Evolutionary conservation across 2,113 vertebrate genomes (phyloP), one percentile per base, ranked within the genome.

Genomic region (Lepisosteus oculatus): DNA sequence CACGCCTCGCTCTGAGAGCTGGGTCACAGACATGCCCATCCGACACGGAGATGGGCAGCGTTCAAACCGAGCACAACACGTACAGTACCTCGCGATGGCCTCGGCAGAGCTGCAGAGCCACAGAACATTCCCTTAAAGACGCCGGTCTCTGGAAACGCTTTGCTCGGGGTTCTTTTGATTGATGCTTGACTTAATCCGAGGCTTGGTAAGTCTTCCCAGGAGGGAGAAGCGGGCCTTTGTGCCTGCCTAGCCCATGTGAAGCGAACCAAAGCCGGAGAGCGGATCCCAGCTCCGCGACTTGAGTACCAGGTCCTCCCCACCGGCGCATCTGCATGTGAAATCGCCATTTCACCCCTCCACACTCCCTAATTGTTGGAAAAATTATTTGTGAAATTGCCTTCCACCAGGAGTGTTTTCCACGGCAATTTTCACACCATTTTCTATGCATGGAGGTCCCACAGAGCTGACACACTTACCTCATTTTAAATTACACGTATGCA

Each of bases 361-460:
- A 93, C 92, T 94, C 89, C 92, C 91, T 95, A 96, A 96, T 95
- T 96, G 95, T 94, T 93, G 87, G 90, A 89, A 94, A 95, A 95
- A 94, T 93, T 92, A 94, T 96, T 95, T 95, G 94, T 95, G 94
- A 95, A 95, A 95, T 95, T 93, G 92, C 90, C 90, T 91, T 94
- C 90, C 92, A 91, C 90, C 92, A 91, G 91, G 89, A 91, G 85
- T 86, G 87, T 89, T 88, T 78, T 76, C 87, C 90, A 91, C 87
- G 84, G 88, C 90, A 90, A 90, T 92, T 91, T 84, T 79, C 71
- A 86, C 81, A 87, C 84, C 77, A 85, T 87, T 86, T 82, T 80
- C 76, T 81, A 83, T 80, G 87, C 87, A 77, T 85, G 83, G 83
- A 77, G 80, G 83, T 85, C 89, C 89, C 85, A 84, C 86, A 67